Base-by-base conservation (phyloP, 2,888 invertebrate species). In the Allygus modestus region DNA sequence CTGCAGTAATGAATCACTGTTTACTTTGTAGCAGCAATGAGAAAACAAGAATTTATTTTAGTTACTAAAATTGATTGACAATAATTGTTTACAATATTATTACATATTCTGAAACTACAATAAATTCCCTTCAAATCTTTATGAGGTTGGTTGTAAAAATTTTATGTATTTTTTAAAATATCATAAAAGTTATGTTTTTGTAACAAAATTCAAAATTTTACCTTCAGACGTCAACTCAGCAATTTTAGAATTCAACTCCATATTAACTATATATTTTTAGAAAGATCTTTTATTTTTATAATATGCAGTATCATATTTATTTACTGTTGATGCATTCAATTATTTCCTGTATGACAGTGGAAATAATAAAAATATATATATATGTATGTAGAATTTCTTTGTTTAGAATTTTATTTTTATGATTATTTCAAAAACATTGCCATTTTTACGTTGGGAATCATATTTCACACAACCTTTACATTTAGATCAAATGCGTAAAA, bases 81-180 rank as follows among this genome's bases (percentile, higher is more conserved):
- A 46, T 46, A 46, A 46, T 46, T 46, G 46, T 46, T 46, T 46
- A 46, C 46, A 46, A 46, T 46, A 46, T 46, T 46, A 46, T 46
- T 46, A 46, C 46, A 46, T n/a, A n/a, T n/a, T n/a, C n/a, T n/a
- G n/a, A n/a, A n/a, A n/a, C n/a, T n/a, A n/a, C n/a, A n/a, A n/a
- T n/a, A n/a, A 46, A 46, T 46, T 46, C 17, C 46, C 46, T 15
- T 46, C 46, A 11, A 46, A 46, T 46, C 46, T 17, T 37, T 37
- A 37, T 37, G 17, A 46, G 46, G 46, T 46, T 46, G 46, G 46
- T 46, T 46, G 46, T 46, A 46, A 46, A n/a, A 46, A 46, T 46
- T 11, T 46, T 46, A 46, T 46, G 46, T 46, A 46, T 46, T 46
- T 46, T 46, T 46, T 46, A 15, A 46, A 46, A 46, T 46, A 46